These are phyloP conservation scores for Dysmachus trigonus DNA, from an alignment of 2,888 invertebrate species.

Conservation along the genomic window DNA sequence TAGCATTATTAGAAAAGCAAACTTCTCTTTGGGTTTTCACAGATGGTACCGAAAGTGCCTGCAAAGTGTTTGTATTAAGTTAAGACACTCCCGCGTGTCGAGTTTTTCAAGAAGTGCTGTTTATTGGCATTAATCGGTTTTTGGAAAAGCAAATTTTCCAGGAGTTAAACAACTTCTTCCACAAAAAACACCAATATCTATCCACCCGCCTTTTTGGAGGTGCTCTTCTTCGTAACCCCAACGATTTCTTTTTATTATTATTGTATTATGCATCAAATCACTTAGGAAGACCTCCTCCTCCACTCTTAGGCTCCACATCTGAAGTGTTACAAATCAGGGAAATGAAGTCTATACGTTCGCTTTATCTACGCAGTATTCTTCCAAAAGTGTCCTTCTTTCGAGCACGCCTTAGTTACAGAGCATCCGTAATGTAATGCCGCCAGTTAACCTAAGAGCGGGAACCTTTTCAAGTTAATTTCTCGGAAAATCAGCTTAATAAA, in stretches of 20 bases:
- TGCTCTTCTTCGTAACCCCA: neutral
- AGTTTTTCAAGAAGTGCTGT: neutral
- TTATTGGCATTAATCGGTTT: neutral
- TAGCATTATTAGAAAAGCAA: neutral
- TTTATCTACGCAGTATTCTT: neutral
- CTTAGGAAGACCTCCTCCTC: neutral
- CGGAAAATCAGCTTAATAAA: conserved; percentile 48
- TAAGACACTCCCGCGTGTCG: neutral
- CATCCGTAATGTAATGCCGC: neutral
- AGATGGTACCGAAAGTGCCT: neutral
- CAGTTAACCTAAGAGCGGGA: neutral
- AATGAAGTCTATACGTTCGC: neutral
- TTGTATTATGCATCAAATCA: neutral
- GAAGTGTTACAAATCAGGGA: neutral
- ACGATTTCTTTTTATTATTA: neutral
- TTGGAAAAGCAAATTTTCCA: neutral
- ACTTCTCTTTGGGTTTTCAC: neutral
- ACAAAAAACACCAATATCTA: neutral
- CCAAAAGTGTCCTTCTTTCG: neutral
- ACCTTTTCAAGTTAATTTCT: conserved; percentile 44
- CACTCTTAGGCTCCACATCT: neutral
- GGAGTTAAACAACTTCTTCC: neutral
- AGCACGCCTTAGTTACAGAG: neutral
- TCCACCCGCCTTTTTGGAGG: neutral
- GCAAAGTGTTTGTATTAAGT: neutral